Conservation (phyloP, 2,888 invertebrate genomes). For the Mimachlamys varia region DNA sequence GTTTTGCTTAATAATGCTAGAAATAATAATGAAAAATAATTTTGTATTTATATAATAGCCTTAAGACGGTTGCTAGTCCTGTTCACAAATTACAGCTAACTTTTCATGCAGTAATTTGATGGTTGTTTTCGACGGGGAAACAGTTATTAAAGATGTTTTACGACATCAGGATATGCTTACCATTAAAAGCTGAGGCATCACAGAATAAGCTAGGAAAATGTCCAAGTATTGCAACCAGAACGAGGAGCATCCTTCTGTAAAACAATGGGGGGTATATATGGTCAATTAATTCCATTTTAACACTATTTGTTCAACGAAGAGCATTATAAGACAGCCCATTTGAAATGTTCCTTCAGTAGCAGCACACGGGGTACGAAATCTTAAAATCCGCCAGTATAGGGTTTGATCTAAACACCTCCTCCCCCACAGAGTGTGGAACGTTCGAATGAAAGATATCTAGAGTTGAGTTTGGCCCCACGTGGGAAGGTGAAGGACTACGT, state of each 20-base stretch:
- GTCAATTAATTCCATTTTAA: neutral
- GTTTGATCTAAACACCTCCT: neutral
- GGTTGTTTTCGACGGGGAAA: too few species aligned
- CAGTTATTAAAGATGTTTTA: too few species aligned
- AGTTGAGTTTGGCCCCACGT: neutral
- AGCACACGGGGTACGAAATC: neutral
- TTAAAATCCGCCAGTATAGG: neutral
- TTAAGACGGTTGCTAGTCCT: too few species aligned
- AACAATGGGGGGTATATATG: neutral
- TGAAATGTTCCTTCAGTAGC: neutral
- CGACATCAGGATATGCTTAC: neutral
- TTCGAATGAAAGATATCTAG: constrained; percentile 19
- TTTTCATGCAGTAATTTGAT: too few species aligned
- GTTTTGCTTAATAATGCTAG: too few species aligned
- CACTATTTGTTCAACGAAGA: neutral
- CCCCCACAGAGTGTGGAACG: neutral
- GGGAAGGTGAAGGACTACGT: neutral
- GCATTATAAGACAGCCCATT: neutral
- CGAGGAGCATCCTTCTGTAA: constrained; percentile 10
- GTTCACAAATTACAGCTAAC: too few species aligned
- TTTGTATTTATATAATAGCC: too few species aligned
- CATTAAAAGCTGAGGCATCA: neutral
- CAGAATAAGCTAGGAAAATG: neutral
- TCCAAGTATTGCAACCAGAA: neutral
- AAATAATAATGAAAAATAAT: too few species aligned